A percentile compares a stretch with the other conserved stretches of the same genome.
phyloP scores from a whole-genome alignment of 2,888 invertebrate species.

The Catocala fraxini region DNA sequence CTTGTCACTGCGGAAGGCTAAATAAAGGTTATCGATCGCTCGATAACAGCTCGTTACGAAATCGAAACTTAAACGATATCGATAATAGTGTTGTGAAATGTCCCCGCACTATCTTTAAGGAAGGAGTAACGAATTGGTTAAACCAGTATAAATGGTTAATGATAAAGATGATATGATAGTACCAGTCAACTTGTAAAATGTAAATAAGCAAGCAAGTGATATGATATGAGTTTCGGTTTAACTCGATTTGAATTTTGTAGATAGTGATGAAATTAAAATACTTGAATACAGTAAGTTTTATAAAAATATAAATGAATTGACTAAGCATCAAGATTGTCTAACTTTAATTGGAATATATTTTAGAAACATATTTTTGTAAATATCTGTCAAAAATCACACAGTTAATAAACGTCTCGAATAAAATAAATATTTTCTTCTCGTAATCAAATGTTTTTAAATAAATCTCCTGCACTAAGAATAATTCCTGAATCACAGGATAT shows the following conservation, averaged over 20 bases:
- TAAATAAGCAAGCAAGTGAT: slow-evolving; percentile 35
- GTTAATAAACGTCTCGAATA: too few relatives aligned
- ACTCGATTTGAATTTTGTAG: not conserved
- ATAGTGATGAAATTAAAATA: not conserved
- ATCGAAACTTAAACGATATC: slow-evolving; percentile 53
- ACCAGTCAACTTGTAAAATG: slow-evolving; percentile 40
- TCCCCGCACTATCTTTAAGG: slow-evolving; percentile 49
- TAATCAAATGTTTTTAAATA: too few relatives aligned
- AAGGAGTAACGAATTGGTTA: slow-evolving; percentile 44
- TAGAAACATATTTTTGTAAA: not conserved
- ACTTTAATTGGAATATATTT: not conserved
- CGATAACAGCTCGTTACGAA: slow-evolving; percentile 51
- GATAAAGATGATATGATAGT: slow-evolving; percentile 35
- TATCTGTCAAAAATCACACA: too few relatives aligned
- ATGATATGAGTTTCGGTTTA: slow-evolving; percentile 1
- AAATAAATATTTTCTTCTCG: too few relatives aligned
- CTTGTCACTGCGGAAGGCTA: slow-evolving; percentile 49
- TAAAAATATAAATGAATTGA: not conserved
- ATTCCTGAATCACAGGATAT: too few relatives aligned
- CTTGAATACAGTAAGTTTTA: not conserved
- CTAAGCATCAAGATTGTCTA: not conserved
- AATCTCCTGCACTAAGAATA: too few relatives aligned
- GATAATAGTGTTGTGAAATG: slow-evolving; percentile 53
- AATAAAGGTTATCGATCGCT: slow-evolving; percentile 54
- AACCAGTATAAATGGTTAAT: slow-evolving; percentile 33